Evolutionary conservation across 1,140 invertebrate species (phyloP).

Genomic region (Chionoecetes opilio): DNA sequence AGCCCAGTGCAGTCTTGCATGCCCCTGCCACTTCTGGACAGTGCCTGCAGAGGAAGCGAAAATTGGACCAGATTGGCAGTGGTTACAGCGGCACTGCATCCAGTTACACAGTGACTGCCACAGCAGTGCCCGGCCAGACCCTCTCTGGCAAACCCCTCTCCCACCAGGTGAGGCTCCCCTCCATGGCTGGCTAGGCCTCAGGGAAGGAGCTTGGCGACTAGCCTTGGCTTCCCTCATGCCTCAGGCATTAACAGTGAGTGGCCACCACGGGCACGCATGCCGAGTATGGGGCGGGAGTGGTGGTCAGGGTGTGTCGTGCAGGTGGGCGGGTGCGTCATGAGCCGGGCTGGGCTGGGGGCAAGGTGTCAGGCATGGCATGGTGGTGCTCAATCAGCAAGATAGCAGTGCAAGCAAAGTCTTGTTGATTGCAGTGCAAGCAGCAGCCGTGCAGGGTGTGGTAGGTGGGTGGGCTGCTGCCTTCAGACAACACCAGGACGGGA

Average conservation of each 20-base stretch:
- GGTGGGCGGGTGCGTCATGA: not conserved
- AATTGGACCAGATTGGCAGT: conserved; percentile 83
- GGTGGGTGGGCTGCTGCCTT: not conserved
- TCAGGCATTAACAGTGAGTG: conserved; percentile 24
- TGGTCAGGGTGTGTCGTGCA: not conserved
- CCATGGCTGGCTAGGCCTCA: not conserved
- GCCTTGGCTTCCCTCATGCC: not conserved
- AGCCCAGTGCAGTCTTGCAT: conserved; percentile 82
- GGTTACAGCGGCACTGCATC: conserved; percentile 63
- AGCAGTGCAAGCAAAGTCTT: not conserved
- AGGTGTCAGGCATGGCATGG: not conserved
- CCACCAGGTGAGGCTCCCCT: conserved; percentile 61
- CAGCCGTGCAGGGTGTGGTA: not conserved
- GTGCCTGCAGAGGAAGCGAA: conserved; percentile 85
- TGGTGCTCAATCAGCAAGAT: not conserved
- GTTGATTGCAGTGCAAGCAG: not conserved
- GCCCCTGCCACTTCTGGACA: conserved; percentile 81
- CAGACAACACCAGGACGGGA: too few species aligned
- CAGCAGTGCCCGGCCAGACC: conserved; percentile 71
- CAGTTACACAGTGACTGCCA: conserved; percentile 71
- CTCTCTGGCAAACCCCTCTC: conserved; percentile 67
- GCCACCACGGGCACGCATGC: not conserved
- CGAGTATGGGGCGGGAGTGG: not conserved
- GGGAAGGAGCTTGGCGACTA: not conserved
- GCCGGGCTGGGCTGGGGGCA: not conserved